phyloP scores from a whole-genome alignment of 2,797 vertebrate species.

The Intellagama lesueurii region DNA sequence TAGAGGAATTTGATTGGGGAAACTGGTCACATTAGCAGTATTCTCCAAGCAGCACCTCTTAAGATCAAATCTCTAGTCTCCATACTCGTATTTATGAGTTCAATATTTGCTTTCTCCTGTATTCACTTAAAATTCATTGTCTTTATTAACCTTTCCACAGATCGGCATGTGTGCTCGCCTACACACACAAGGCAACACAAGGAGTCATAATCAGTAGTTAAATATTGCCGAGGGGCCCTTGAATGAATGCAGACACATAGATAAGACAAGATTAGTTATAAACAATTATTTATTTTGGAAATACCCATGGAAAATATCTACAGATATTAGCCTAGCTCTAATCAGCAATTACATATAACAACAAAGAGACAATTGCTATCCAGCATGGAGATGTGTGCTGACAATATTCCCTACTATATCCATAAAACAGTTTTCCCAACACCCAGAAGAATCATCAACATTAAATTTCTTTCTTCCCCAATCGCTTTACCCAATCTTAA shows the following conservation, averaged over 20 bases:
- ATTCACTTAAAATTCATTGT: slow-evolving; percentile 47
- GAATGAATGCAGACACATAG: slow-evolving; percentile 9
- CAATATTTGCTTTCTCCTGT: slow-evolving; percentile 37
- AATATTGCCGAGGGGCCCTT: slow-evolving; percentile 41
- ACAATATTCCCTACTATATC: slow-evolving; percentile 12
- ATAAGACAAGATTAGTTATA: slow-evolving; percentile 40
- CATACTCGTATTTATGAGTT: slow-evolving; percentile 30
- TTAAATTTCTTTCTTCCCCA: slow-evolving; percentile 10
- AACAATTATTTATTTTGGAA: slow-evolving; percentile 46
- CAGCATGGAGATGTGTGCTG: slow-evolving; percentile 11
- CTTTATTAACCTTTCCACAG: slow-evolving; percentile 40
- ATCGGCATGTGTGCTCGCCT: neutral
- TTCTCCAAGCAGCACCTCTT: slow-evolving; percentile 20
- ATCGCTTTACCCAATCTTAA: neutral
- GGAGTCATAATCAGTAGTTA: slow-evolving; percentile 10
- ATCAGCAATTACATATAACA: slow-evolving; percentile 37
- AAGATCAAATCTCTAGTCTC: slow-evolving; percentile 36
- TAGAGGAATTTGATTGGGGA: slow-evolving; percentile 5
- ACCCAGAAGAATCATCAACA: slow-evolving; percentile 34
- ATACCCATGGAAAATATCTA: slow-evolving; percentile 42
- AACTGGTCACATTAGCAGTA: slow-evolving; percentile 20
- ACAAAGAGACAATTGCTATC: neutral
- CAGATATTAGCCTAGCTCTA: slow-evolving; percentile 29
- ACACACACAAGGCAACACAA: slow-evolving; percentile 28
- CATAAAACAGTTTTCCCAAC: slow-evolving; percentile 24